A percentile compares a stretch with the other conserved stretches of the same genome.
Evolutionary conservation across 2,888 invertebrate species (phyloP).

Genomic region (Parascotia fuliginaria): DNA sequence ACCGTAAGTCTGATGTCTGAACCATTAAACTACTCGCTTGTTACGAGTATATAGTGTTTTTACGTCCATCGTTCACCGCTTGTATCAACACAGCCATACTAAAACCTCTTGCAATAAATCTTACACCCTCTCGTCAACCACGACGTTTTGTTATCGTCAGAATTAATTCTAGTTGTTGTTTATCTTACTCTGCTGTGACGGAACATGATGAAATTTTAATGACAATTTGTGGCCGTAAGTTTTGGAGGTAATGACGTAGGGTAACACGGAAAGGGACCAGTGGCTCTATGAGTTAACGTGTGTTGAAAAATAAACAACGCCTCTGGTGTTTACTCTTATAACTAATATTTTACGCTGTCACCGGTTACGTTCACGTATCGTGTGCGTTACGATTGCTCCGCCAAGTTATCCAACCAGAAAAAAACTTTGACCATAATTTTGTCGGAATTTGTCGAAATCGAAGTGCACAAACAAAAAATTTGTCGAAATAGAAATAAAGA

Average conservation of each 20-base stretch:
- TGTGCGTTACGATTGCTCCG: too few species aligned
- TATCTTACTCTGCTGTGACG: constrained; percentile 1
- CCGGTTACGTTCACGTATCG: too few species aligned
- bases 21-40: not conserved
- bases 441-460: too few species aligned
- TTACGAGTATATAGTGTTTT: not conserved
- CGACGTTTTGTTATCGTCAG: constrained; percentile 8
- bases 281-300: too few species aligned
- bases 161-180: constrained; percentile 12
- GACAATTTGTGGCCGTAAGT: constrained; percentile 1
- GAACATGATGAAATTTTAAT: constrained; percentile 7
- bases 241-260: not conserved
- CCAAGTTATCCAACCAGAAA: too few species aligned
- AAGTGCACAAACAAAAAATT: too few species aligned
- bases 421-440: too few species aligned
- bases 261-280: too few species aligned
- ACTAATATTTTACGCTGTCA: too few species aligned
- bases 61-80: not conserved
- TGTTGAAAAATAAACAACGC: too few species aligned
- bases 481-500: too few species aligned
- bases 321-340: too few species aligned
- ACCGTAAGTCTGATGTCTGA: not conserved
- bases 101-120: constrained; percentile 12
- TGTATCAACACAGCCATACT: constrained; percentile 1
- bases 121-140: constrained; percentile 6